phyloP scores from a whole-genome alignment of 1,140 invertebrate genomes.

The Nasonia vitripennis region DNA sequence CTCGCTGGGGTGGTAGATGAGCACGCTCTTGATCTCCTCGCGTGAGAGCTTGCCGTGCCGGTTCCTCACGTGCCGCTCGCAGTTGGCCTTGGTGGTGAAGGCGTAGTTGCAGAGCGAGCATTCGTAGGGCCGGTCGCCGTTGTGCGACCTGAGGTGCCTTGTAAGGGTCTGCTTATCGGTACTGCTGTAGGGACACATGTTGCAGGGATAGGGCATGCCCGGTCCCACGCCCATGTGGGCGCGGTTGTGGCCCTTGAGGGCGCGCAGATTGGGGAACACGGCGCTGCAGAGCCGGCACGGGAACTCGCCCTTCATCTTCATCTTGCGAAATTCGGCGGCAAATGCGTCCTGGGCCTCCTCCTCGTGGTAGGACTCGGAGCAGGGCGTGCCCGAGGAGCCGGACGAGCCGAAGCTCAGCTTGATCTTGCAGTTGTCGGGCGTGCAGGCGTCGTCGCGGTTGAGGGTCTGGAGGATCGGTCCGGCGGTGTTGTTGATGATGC shows the following conservation, averaged over 20 bases:
- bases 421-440: conserved; percentile 64
- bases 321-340: conserved; percentile 85
- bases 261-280: conserved; percentile 91
- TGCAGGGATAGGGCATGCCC: conserved; percentile 88
- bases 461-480: conserved; percentile 79
- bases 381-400: conserved; percentile 67
- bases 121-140: conserved; percentile 95
- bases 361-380: conserved; percentile 67
- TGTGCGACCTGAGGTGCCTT: conserved; percentile 93
- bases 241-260: conserved; percentile 91
- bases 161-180: conserved; percentile 93
- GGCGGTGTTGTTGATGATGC: conserved; percentile 85
- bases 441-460: conserved; percentile 67
- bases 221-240: conserved; percentile 83
- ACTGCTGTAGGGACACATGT: conserved; percentile 93
- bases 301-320: conserved; percentile 91
- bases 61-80: conserved; percentile 92
- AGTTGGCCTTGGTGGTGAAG: conserved; percentile 96
- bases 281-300: conserved; percentile 90
- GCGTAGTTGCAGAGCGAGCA: conserved; percentile 95
- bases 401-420: conserved; percentile 63
- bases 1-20: conserved; percentile 90
- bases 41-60: conserved; percentile 89
- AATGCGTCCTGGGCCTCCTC: conserved; percentile 90
- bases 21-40: conserved; percentile 89